Conservation (phyloP, 2,888 invertebrate species). For the Caenorhabditis zanzibari region DNA sequence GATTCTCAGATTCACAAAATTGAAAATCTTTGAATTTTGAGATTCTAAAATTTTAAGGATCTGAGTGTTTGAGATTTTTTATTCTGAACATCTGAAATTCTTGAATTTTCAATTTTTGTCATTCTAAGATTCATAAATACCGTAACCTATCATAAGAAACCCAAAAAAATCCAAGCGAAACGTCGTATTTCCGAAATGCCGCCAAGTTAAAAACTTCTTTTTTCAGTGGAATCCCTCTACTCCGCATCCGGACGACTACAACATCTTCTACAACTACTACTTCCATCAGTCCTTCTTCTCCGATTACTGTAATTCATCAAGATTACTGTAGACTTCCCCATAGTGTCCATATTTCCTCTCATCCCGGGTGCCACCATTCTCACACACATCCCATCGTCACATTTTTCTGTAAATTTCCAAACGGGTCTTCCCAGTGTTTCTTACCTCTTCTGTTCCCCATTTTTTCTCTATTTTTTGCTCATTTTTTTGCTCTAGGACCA, state of each 20-base stretch:
- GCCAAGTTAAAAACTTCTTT: not conserved
- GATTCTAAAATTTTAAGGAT: too few relatives aligned
- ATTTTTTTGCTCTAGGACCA: not conserved
- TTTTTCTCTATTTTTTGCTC: not conserved
- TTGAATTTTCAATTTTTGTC: not conserved
- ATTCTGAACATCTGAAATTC: too few relatives aligned
- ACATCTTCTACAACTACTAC: constrained; percentile 3
- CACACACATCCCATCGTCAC: constrained; percentile 56
- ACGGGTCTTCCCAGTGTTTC: constrained; percentile 46
- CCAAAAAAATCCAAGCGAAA: too few relatives aligned
- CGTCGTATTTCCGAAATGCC: not conserved
- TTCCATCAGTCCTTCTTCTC: constrained; percentile 24
- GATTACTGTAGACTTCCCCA: not conserved
- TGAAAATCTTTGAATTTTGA: too few relatives aligned
- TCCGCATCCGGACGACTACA: constrained; percentile 38
- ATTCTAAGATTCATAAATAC: not conserved
- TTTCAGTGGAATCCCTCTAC: constrained; percentile 67
- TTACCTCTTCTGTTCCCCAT: constrained; percentile 9
- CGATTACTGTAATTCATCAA: constrained; percentile 18
- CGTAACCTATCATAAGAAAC: not conserved
- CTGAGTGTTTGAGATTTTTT: too few relatives aligned
- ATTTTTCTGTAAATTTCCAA: not conserved
- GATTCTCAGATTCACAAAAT: too few relatives aligned
- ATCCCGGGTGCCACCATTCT: constrained; percentile 34
- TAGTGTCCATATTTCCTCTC: not conserved